phyloP scores from a whole-genome alignment of 1,140 invertebrate genomes.

The Melanaphis sacchari region DNA sequence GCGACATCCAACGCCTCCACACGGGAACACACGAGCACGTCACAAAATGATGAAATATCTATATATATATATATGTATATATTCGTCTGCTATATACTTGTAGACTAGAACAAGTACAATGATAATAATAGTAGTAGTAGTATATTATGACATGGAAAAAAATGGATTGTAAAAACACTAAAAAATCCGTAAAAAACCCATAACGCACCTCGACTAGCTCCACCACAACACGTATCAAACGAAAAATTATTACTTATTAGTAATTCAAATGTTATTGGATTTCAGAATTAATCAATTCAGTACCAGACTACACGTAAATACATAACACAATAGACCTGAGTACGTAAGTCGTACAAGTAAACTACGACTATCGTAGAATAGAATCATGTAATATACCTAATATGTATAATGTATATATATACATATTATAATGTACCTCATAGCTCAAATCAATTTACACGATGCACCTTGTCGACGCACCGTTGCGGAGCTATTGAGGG shows the following conservation, averaged over 20 bases:
- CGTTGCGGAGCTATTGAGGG: no score
- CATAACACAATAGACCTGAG: background rate
- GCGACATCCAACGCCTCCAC: background rate
- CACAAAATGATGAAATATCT: background rate
- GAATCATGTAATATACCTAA: background rate
- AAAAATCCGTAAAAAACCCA: background rate
- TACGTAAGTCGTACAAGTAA: background rate
- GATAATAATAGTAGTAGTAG: background rate
- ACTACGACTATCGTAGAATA: background rate
- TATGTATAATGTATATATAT: no score
- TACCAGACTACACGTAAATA: background rate
- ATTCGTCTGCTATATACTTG: background rate
- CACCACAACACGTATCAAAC: background rate
- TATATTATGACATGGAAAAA: background rate
- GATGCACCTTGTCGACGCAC: no score
- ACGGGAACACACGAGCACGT: background rate
- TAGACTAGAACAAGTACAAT: background rate
- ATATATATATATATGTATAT: background rate
- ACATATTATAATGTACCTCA: no score
- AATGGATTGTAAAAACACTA: background rate
- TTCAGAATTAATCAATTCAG: background rate
- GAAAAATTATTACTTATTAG: background rate
- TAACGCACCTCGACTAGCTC: background rate
- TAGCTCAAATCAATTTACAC: background rate
- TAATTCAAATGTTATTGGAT: background rate